Percentiles rank a stretch among this genome's conserved stretches.
phyloP scores from a whole-genome alignment of 2,888 invertebrate species.

The Heterodera filipjevi region DNA sequence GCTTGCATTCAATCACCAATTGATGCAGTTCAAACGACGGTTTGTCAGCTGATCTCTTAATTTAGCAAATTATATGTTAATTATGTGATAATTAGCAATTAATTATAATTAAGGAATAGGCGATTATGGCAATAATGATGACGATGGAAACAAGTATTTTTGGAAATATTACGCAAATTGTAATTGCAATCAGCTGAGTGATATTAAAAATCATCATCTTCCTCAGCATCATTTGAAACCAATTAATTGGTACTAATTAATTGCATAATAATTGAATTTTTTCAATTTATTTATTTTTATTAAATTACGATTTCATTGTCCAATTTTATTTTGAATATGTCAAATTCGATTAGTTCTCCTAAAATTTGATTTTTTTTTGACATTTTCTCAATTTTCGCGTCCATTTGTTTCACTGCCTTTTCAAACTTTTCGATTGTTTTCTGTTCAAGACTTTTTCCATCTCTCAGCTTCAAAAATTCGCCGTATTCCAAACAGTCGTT shows the following conservation, averaged over 20 bases:
- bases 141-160: too few species aligned
- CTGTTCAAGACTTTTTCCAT: not conserved
- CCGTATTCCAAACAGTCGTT: constrained; percentile 21
- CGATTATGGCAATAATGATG: too few species aligned
- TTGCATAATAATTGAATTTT: not conserved
- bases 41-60: not conserved
- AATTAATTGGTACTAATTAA: not conserved
- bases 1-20: constrained; percentile 21
- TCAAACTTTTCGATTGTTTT: not conserved
- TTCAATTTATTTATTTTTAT: not conserved
- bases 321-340: not conserved
- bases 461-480: constrained; percentile 9
- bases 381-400: not conserved
- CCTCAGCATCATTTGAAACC: not conserved
- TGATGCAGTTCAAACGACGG: not conserved
- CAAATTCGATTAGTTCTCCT: not conserved
- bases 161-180: too few species aligned
- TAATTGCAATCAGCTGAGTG: not conserved
- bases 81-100: not conserved
- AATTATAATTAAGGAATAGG: too few species aligned
- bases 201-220: not conserved
- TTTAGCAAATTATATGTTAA: not conserved
- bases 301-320: not conserved
- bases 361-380: not conserved
- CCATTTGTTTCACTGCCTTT: not conserved